Evolutionary conservation across 2,797 vertebrate genomes (phyloP).

Genomic region (Hippopotamyrus pictus): DNA sequence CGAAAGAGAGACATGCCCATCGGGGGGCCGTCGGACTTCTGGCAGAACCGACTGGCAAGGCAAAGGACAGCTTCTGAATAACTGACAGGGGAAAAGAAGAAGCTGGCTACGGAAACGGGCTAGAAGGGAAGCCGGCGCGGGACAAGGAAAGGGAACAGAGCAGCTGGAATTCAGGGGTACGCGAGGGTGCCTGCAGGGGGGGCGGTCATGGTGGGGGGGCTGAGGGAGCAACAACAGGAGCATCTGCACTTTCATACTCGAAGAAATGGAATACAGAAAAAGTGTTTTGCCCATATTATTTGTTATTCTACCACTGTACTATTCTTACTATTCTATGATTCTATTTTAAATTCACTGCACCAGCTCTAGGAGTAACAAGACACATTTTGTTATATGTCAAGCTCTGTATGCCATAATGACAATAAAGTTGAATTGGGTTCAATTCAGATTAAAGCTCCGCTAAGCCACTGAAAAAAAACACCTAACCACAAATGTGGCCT

Average conservation of each 20-base stretch:
- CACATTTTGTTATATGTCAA: not conserved
- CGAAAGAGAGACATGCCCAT: not conserved
- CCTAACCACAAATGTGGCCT: not conserved
- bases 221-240: not conserved
- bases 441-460: not conserved
- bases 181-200: not conserved
- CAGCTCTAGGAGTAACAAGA: not conserved
- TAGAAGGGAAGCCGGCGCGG: not conserved
- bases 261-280: not conserved
- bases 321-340: not conserved
- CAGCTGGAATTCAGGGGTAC: not conserved
- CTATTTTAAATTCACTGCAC: not conserved
- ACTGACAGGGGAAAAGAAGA: slow-evolving; percentile 40
- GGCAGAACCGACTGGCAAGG: slow-evolving; percentile 32
- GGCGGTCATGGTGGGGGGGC: not conserved
- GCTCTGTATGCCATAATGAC: not conserved
- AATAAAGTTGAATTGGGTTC: not conserved
- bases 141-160: not conserved
- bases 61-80: slow-evolving; percentile 46
- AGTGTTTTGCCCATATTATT: not conserved
- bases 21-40: not conserved
- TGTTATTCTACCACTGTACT: not conserved
- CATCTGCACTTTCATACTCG: not conserved
- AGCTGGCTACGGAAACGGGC: not conserved
- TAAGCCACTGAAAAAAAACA: not conserved